Evolutionary conservation across 2,797 vertebrate species (phyloP), one percentile per base, ranked within the genome.

Genomic region (Argyrosomus regius): DNA sequence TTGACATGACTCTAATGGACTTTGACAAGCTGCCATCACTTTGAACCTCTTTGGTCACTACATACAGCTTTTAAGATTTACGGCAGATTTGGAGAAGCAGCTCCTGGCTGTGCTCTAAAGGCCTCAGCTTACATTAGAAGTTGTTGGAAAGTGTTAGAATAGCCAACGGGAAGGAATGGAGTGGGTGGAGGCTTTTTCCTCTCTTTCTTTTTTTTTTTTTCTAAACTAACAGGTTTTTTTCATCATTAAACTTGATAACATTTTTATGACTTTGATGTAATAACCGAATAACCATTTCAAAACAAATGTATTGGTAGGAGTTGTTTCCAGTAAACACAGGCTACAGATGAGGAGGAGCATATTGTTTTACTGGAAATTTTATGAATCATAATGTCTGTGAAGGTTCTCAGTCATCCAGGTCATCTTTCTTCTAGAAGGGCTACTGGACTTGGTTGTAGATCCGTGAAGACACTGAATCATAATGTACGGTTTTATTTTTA

Each of bases 11-110:
- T 45, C 39, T 75, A 74, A 74, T 43, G 13, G 12, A 68, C 54
- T 82, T 58, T 72, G 74, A 87, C 72, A 52, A 77, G 72, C 70
- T 74, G 76, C 50, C 64, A 45, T 68, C n/a, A n/a, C 74, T 85
- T 80, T 78, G 65, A 80, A 75, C 60, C 31, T 67, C 56, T 49
- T 49, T 31, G 71, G 70, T 56, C 64, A 45, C 28, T 62, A 62
- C 31, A 20, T 12, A 11, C 52, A 28, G 72, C 53, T 53, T 60
- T 49, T 11, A 7, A 26, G 61, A 66, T 28, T 72, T 39, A 57
- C 0, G 3, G 31, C 45, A 24, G 54, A 57, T 63, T 68, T 67
- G 31, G 35, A 60, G 46, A 64, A 59, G 31, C 43, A 31, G 58
- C 50, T 58, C 48, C 53, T 60, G 70, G 46, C 35, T 49, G 46